Evolutionary conservation across 30 jellyfish, hydroid and myxozoan genomes (phyloP).

Genomic region (Aurelia coerulea): DNA sequence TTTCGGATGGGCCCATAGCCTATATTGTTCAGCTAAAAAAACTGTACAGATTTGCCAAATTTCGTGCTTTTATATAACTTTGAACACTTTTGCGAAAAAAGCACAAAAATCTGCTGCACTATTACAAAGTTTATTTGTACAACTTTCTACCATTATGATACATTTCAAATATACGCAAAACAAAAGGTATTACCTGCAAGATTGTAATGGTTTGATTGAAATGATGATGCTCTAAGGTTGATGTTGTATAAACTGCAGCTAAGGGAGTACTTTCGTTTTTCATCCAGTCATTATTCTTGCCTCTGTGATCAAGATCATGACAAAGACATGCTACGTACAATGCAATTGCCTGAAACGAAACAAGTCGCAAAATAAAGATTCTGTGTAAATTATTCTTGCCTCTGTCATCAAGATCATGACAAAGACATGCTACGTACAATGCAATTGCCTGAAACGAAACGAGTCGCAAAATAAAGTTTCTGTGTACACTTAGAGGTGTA

Average conservation of each 20-base stretch:
- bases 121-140: too few relatives aligned
- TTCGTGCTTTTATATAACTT: too few relatives aligned
- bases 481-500: too few relatives aligned
- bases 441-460: constrained; percentile 27
- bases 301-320: constrained; percentile 99
- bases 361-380: too few relatives aligned
- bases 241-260: constrained; percentile 98
- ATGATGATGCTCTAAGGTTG: constrained; percentile 97
- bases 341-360: constrained; percentile 26
- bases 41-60: too few relatives aligned
- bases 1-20: too few relatives aligned
- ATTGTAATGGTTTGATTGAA: constrained; percentile 96
- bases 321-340: constrained; percentile 86
- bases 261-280: constrained; percentile 93
- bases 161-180: neutral
- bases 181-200: constrained; percentile 72
- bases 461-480: too few relatives aligned
- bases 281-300: constrained; percentile 99
- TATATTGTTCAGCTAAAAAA: too few relatives aligned
- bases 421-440: constrained; percentile 79
- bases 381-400: constrained; percentile 76
- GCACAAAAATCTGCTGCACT: too few relatives aligned
- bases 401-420: constrained; percentile 99
- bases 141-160: too few relatives aligned
- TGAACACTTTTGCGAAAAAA: too few relatives aligned